Evolutionary conservation across 1,140 invertebrate genomes (phyloP), one percentile per base, ranked within the genome.

Genomic region (Sitodiplosis mosellana): DNA sequence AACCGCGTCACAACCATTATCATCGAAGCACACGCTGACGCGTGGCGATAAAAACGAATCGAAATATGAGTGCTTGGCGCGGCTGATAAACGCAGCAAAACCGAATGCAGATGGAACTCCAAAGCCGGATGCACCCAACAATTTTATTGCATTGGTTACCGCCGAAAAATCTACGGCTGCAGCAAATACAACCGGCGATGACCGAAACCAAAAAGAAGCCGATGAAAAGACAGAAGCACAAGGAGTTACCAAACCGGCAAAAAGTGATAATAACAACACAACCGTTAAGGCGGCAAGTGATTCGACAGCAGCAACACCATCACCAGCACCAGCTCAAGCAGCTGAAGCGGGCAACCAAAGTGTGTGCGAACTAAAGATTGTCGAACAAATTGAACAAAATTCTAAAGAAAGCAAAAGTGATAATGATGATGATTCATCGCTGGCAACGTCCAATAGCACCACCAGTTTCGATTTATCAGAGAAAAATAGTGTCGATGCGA

Each of bases 371-470:
- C 10, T 45, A 20, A 46, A 46, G 33, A 33, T 34, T 17, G 45
- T 33, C 27, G 33, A 33, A 17, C 14, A 46, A 46, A 20, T 14
- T 14, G 45, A 46, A 27, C 22, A 27, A 27, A 38, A 38, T 38
- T 17, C 36, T 17, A 38, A 17, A 38, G 36, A 38, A 38, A 38
- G 17, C 36, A 38, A 6, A 17, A 38, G 12, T 3, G 12, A 4
- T 38, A 12, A n/a, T 38, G 5, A 38, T 38, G 36, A 38, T 14
- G 17, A 38, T n/a, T 38, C 36, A 49, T 54, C 48, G 55, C 50
- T 47, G 57, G 58, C 45, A 56, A 33, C 46, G 53, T 55, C 27
- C 46, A 59, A 55, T 34, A 55, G 50, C 48, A 54, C 27, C 27
- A 10, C 27, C 27, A 27, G 27, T 10, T 5, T 27, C 3, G 27